Evolutionary conservation across 2,113 vertebrate species (phyloP), one percentile per base, ranked within the genome.

Genomic region (Pipra filicauda): DNA sequence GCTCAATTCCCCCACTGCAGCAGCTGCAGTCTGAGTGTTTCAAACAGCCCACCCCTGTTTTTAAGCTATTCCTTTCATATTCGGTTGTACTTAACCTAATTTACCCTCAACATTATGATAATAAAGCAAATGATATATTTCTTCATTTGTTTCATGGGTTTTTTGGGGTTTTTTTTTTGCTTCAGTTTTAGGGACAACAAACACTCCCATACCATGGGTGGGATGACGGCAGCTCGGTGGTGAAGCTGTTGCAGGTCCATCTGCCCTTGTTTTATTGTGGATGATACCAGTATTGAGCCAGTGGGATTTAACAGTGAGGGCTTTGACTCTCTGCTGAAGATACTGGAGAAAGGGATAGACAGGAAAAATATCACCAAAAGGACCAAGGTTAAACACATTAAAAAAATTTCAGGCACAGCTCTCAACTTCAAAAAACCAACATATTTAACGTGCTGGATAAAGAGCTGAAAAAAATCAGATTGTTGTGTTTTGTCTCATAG

Each of bases 211-310:
- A 99, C 99, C 99, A 99, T 99, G 37, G 99, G 98, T 22, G 99
- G 99, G 84, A 99, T 99, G 91, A 98, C 97, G 43, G 99, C 99
- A 84, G 99, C 99, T 93, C 99, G 98, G 90, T 99, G 98, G 44
- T 99, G 99, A 86, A 99, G 98, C 96, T 99, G 99, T 86, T 99
- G 99, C 75, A 99, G 96, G 94, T 98, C 99, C 98, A 99, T 97
- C 31, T 98, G 98, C 55, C 97, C 92, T 97, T 98, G 98, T 89
- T 99, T 99, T 89, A 98, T 96, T 1, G 98, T 97, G 26, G 99
- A 98, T 30, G 99, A 98, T 11, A 99, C 98, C 79, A 99, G 95
- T 82, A 99, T 98, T 5, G 99, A 97, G 33, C 98, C 98, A 62
- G 98, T 90, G 21, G 99, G 98, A 75, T 91, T 98, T 93, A 99